Evolutionary conservation across 2,888 invertebrate genomes (phyloP), one percentile per base, ranked within the genome.

Genomic region (Sphaeridia pumilis): DNA sequence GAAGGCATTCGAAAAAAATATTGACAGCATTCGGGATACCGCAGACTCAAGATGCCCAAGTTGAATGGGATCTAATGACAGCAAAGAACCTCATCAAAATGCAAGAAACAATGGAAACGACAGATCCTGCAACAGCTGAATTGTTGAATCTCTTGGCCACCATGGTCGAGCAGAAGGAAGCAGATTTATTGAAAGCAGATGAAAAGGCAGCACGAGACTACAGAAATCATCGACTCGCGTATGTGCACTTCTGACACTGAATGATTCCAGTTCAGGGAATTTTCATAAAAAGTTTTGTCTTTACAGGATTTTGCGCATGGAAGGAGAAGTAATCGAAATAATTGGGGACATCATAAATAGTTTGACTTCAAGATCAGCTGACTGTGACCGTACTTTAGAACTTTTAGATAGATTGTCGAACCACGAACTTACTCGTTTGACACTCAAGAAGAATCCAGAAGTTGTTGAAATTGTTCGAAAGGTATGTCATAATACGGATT

Each of bases 401-500:
- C 72, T 81, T 2, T 72, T 89, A 60, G 81, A 84, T 41, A 77
- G 81, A 55, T 70, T 70, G 12, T 71, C 74, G 68, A 53, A 48
- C 50, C 75, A 75, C 5, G 72, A 79, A 4, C 68, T 84, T 22
- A 81, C 81, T 57, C 79, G 82, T 1, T 70, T 87, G 22, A 86
- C 87, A 83, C 70, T 90, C 38, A 77, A 85, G 52, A 87, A 87
- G 63, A 84, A 87, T 72, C 82, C 87, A 0, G 79, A 81, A 43
- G 63, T 69, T 61, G 76, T 88, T 43, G 82, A 85, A 66, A 87
- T 86, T 1, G 77, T 87, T 48, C 82, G 83, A 65, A 78, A 84
- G 55, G 72, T 75, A 64, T 64, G 59, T 47, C 60, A 58, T 21
- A 5, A 14, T 5, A 38, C 20, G n/a, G 12, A 34, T 35, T 26